Base-by-base conservation (phyloP, 2,888 invertebrate genomes). In the Machimus rusticus region DNA sequence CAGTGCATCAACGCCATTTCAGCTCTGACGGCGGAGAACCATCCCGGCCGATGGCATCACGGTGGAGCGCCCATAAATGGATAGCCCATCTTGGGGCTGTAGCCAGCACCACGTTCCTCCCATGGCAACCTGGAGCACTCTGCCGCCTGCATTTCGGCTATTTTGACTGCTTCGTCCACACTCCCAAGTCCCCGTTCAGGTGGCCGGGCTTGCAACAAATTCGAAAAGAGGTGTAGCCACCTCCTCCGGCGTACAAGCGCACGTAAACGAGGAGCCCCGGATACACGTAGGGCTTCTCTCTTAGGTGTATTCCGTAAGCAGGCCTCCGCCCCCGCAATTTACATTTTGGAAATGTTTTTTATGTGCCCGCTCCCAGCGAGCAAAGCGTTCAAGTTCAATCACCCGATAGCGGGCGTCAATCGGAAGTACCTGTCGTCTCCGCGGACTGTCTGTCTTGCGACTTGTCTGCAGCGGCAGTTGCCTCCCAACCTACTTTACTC, bases 341-440 rank as follows among this genome's bases (percentile, higher is more conserved):
- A 84, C 82, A 84, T 84, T 39, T 39, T 84, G 57, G 55, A n/a
- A 12, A 37, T 86, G 51, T 76, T 39, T 55, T 76, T 77, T 77
- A 14, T 77, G 46, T 55, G 31, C 51, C 31, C 43, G 16, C 74
- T 74, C 43, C 16, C 74, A 51, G 34, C 55, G 16, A 86, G 85
- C 34, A 51, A 28, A 86, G 57, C 74, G 19, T 77, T 77, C 76
- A 76, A 86, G 86, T 86, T 86, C 86, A 86, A 86, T 86, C 86
- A 86, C 86, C 86, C 76, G 76, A 31, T 77, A 9, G 51, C 37
- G 66, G 37, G 82, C 66, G 74, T 43, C 76, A 76, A 86, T 86
- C 82, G 82, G 82, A 84, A 84, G 39, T 84, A 66, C 82, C 66
- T 84, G 82, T 84, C 57, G 46, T 34, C 82, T 28, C 66, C 66